phyloP scores from a whole-genome alignment of 2,113 vertebrate genomes.

The Mandrillus leucophaeus region DNA sequence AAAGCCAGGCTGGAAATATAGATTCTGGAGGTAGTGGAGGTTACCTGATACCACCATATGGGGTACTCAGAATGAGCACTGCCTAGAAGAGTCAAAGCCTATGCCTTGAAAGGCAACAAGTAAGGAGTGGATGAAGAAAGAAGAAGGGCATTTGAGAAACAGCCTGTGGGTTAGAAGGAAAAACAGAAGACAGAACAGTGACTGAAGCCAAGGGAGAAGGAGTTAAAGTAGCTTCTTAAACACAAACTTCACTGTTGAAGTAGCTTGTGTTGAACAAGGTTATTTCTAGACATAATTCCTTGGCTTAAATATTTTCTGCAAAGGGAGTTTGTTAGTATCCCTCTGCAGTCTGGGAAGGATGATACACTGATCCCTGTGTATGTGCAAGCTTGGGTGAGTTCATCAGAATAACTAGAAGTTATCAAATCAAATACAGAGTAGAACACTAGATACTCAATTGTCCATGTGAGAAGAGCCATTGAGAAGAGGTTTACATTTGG shows the following conservation, averaged over 20 bases:
- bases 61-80: neutral
- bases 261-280: neutral
- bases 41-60: neutral
- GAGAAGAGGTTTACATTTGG: neutral
- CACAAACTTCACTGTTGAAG: neutral
- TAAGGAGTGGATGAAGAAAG: neutral
- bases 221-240: neutral
- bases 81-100: neutral
- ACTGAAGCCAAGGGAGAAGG: neutral
- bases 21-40: neutral
- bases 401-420: neutral
- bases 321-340: neutral
- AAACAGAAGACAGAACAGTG: neutral
- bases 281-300: neutral
- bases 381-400: neutral
- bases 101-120: neutral
- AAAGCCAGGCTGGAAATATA: neutral
- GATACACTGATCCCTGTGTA: neutral
- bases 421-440: neutral
- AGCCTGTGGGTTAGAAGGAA: neutral
- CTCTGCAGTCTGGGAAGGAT: neutral
- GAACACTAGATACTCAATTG: neutral
- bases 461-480: neutral
- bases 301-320: neutral
- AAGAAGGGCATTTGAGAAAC: neutral